These are phyloP conservation scores for Meteorus colon DNA, from an alignment of 2,888 invertebrate species.

Conservation along the genomic window DNA sequence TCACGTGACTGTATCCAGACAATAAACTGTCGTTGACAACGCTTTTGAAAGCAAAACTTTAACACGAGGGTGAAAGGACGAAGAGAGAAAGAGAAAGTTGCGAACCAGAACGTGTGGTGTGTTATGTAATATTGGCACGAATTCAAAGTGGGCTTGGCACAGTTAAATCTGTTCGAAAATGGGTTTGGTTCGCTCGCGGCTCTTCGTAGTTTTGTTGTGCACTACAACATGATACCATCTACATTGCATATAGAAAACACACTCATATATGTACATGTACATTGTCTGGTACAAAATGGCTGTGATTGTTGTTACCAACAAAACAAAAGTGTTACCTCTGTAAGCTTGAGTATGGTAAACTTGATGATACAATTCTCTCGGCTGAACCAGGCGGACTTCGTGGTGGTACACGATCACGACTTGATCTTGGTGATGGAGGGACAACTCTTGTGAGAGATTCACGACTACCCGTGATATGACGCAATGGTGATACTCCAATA, in stretches of 20 bases:
- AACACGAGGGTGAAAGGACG: not conserved
- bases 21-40: constrained; percentile 17
- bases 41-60: constrained; percentile 26
- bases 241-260: not conserved
- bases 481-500: constrained; percentile 62
- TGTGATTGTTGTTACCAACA: not conserved
- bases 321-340: constrained; percentile 64
- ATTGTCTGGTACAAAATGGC: not conserved
- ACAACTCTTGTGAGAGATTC: constrained; percentile 69
- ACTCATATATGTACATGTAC: not conserved
- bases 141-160: constrained; percentile 12
- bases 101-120: not conserved
- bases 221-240: not conserved
- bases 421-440: constrained; percentile 67
- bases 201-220: not conserved
- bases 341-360: constrained; percentile 68
- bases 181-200: not conserved
- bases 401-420: constrained; percentile 66
- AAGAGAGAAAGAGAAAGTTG: not conserved
- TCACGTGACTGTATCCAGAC: constrained; percentile 16
- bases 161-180: constrained; percentile 1
- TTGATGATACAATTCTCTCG: constrained; percentile 67
- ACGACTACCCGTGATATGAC: constrained; percentile 68
- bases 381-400: constrained; percentile 68
- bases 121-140: constrained; percentile 17